These are phyloP conservation scores for Microcebus tavaratra DNA, from an alignment of 2,113 vertebrate genomes.

Conservation along the genomic window DNA sequence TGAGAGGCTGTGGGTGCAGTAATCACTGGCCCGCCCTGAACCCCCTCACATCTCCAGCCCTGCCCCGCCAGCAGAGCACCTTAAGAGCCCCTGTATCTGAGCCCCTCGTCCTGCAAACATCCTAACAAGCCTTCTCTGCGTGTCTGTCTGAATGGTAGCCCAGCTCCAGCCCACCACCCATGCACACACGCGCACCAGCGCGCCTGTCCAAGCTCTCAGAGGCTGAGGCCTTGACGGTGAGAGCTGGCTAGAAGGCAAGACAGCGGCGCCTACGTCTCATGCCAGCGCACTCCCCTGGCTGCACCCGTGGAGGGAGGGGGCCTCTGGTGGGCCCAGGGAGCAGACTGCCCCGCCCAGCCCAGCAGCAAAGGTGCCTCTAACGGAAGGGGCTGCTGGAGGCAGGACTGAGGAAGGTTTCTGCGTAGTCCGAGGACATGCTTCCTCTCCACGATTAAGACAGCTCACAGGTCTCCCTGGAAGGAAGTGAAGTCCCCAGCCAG, in stretches of 20 bases:
- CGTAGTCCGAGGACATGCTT: not conserved
- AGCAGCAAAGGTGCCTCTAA: not conserved
- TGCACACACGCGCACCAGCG: fast-evolving
- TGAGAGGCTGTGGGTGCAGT: not conserved
- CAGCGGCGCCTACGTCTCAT: fast-evolving
- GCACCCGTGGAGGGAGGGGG: not conserved
- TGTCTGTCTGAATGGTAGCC: not conserved
- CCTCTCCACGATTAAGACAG: not conserved
- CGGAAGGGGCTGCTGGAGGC: not conserved
- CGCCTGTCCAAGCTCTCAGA: not conserved
- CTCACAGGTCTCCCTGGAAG: not conserved
- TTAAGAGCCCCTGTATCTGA: not conserved
- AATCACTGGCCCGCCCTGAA: not conserved
- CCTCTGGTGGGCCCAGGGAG: not conserved
- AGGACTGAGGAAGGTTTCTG: not conserved
- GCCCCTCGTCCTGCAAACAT: not conserved
- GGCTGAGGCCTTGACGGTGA: not conserved
- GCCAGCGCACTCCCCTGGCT: not conserved
- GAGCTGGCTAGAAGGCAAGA: not conserved
- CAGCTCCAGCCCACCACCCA: fast-evolving
- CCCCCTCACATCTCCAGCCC: not conserved
- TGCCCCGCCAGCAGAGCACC: not conserved
- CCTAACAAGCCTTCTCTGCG: not conserved
- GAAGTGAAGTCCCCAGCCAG: not conserved
- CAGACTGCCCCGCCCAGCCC: not conserved